Base-by-base conservation (phyloP, 2,797 vertebrate genomes). In the Choloepus didactylus region DNA sequence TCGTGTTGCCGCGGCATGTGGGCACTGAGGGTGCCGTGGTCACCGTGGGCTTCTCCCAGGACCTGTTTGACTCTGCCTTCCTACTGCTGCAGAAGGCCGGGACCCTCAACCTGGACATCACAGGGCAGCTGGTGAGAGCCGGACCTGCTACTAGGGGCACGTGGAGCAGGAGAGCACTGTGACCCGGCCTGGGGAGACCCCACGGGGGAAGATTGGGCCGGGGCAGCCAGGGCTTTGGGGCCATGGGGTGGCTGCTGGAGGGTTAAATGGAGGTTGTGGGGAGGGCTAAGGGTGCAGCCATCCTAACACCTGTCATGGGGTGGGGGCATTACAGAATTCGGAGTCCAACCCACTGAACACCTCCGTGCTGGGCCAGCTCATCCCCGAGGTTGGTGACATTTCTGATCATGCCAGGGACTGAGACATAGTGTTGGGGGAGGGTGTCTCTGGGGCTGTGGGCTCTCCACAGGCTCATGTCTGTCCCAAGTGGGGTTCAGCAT, bases 51-150 rank as follows among this genome's bases (percentile, higher is more conserved):
- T 62, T 98, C 62, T 96, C 97, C 10, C 94, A 94, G 85, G 49
- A 95, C n/a, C 15, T 97, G 75, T 96, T 98, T 0, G 79, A 95
- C 69, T 93, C 91, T 2, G 54, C 56, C 4, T 64, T 97, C 18
- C 75, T 96, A 66, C 91, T 97, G 92, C 49, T 98, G 93, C 95
- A 97, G 73, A 97, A 98, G 84, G 95, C 97, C 0, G 97, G 97
- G 2, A 29, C 77, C 9, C 89, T 98, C 59, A 97, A 98, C 72
- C 31, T 98, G 88, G 95, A 98, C 2, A 38, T 98, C 85, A 97
- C 96, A 0, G 92, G 96, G 9, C 56, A 96, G 54, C 88, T 95
- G 97, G 98, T 98, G 87, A 97, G 98, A 49, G 54, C 49, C 5
- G 6, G 70, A 2, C 35, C 83, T 49, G 51, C 44, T 9, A 8